These are phyloP conservation scores for Hyperoplus immaculatus DNA, from an alignment of 2,797 vertebrate species.

Conservation along the genomic window DNA sequence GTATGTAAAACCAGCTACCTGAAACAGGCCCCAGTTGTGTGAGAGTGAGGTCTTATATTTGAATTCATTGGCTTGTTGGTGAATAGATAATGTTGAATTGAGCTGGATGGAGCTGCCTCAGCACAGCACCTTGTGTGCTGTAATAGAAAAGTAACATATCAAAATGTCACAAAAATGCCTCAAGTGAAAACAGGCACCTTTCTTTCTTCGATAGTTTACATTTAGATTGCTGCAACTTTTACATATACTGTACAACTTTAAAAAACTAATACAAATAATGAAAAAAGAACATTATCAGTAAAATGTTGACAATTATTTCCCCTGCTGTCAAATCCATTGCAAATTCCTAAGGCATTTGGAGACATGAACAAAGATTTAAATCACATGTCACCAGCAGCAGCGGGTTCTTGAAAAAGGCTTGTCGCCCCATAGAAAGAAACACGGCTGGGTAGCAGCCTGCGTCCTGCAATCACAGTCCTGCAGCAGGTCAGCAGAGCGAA, in stretches of 20 bases:
- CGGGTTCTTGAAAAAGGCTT: background rate
- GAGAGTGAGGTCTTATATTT: background rate
- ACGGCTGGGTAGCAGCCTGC: conserved; percentile 42
- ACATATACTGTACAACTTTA: background rate
- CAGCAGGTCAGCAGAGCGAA: conserved; percentile 44
- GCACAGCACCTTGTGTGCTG: background rate
- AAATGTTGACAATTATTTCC: background rate
- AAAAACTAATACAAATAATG: background rate
- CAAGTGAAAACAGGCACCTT: background rate
- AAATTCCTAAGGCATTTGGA: background rate
- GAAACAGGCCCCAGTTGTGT: too few relatives aligned
- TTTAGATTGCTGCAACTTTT: background rate
- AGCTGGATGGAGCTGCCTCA: background rate
- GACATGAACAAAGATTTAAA: background rate
- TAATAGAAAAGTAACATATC: background rate
- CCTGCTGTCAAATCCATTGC: background rate
- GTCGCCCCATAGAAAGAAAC: conserved; percentile 54
- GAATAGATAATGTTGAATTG: background rate
- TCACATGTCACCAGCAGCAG: conserved; percentile 58
- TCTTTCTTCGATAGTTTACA: background rate
- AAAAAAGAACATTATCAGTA: background rate
- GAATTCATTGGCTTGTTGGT: background rate
- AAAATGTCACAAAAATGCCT: conserved; percentile 6
- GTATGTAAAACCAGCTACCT: too few relatives aligned
- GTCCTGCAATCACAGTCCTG: conserved; percentile 1